These are phyloP conservation scores for Cheiracanthium punctorium DNA, from an alignment of 2,888 invertebrate genomes.

Conservation along the genomic window DNA sequence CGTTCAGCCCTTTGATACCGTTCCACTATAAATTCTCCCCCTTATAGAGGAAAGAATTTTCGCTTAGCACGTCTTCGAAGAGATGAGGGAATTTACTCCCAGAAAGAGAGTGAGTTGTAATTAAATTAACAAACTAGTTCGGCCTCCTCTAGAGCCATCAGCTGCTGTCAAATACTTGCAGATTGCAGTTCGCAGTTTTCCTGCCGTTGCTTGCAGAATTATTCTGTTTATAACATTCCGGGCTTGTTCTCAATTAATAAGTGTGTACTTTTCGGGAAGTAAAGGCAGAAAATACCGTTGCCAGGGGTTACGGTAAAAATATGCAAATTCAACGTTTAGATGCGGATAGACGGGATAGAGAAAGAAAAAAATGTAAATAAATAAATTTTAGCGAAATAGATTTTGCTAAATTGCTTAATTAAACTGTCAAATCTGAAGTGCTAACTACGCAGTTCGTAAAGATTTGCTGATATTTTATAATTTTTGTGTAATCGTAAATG, in stretches of 20 bases:
- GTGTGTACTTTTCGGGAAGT: neutral
- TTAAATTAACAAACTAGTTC: conserved; percentile 60
- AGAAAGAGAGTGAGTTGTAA: conserved; percentile 44
- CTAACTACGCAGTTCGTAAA: too few species aligned
- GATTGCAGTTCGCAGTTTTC: conserved; percentile 30
- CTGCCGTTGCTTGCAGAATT: conserved; percentile 42
- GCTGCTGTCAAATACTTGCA: conserved; percentile 56
- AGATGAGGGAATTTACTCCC: conserved; percentile 32
- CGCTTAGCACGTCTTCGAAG: conserved; percentile 15
- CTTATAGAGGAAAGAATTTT: conserved; percentile 1
- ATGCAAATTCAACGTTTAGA: neutral
- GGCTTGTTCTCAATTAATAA: conserved; percentile 34
- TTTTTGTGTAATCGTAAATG: too few species aligned
- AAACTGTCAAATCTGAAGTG: neutral
- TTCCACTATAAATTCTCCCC: neutral
- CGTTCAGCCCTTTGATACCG: neutral
- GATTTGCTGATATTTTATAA: too few species aligned
- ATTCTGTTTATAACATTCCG: conserved; percentile 51
- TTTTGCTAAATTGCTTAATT: neutral
- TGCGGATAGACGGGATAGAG: neutral
- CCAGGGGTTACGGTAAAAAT: neutral
- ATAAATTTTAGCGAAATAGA: neutral
- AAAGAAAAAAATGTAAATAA: neutral
- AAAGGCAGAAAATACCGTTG: neutral
- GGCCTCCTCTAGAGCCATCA: neutral